Conservation (phyloP, 2,888 invertebrate species). For the Drosophila anomelani region DNA sequence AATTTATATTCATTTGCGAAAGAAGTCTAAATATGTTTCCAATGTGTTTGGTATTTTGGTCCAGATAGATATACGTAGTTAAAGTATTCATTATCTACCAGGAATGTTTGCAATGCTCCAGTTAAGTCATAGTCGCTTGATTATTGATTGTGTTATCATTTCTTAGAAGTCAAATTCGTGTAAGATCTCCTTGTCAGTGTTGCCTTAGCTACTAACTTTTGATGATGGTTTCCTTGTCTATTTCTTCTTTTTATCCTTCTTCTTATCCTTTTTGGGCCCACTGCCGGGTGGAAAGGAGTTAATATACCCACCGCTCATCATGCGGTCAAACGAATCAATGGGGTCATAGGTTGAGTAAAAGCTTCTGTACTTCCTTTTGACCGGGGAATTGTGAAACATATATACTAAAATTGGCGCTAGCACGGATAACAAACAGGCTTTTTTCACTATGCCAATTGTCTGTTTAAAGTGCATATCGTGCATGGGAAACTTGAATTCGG, state of each 20-base stretch:
- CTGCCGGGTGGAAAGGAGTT: conserved; percentile 43
- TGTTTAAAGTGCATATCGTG: conserved; percentile 46
- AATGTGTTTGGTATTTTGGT: not conserved
- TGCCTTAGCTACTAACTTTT: no score
- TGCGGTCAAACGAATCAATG: conserved; percentile 62
- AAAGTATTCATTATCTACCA: not conserved
- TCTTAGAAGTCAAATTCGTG: conserved; percentile 13
- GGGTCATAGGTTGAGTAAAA: conserved; percentile 65
- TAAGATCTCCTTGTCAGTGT: conserved; percentile 12
- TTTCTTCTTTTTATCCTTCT: conserved; percentile 45
- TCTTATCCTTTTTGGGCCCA: conserved; percentile 47
- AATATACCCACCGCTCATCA: conserved; percentile 54
- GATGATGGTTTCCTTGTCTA: not conserved
- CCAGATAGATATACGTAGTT: not conserved
- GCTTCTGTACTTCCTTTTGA: conserved; percentile 35
- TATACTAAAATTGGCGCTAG: conserved; percentile 26
- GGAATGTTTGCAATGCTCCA: conserved; percentile 60
- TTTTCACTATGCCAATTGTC: conserved; percentile 25
- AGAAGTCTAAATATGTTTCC: not conserved
- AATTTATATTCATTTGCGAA: not conserved
- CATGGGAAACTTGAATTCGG: conserved; percentile 63
- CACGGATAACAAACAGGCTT: conserved; percentile 47
- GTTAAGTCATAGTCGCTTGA: conserved; percentile 15
- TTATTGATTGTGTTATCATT: not conserved
- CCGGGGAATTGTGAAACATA: conserved; percentile 35